phyloP scores from a whole-genome alignment of 2,888 invertebrate species.

The Scaptomyza cyrtandrae region DNA sequence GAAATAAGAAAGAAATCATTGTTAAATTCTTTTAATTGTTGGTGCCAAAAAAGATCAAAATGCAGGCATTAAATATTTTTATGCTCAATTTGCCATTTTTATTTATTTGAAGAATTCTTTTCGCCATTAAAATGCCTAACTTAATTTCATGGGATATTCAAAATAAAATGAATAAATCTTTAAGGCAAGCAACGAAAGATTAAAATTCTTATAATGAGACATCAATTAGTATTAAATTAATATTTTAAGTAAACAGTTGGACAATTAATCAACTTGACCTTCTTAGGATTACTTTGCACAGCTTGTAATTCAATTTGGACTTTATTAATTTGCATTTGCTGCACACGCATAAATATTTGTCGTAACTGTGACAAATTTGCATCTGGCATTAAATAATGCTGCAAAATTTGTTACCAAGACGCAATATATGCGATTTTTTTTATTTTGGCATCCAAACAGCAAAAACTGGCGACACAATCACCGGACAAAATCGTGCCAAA shows the following conservation, averaged over 20 bases:
- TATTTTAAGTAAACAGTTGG: too few species aligned
- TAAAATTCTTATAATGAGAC: too few species aligned
- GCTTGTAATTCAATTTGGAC: not conserved
- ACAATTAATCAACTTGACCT: conserved; percentile 2
- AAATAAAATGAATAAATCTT: too few species aligned
- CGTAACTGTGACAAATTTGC: conserved; percentile 47
- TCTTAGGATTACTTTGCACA: conserved; percentile 7
- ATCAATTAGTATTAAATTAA: too few species aligned
- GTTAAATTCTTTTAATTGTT: not conserved
- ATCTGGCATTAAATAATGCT: conserved; percentile 68
- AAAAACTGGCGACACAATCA: conserved; percentile 66
- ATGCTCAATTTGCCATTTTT: not conserved
- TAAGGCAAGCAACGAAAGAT: too few species aligned
- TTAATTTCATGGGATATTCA: not conserved
- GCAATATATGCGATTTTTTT: conserved; percentile 63
- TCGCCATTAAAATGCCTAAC: not conserved
- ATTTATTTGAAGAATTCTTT: not conserved
- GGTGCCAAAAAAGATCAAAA: not conserved
- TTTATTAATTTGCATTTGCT: conserved; percentile 32
- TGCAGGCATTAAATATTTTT: too few species aligned
- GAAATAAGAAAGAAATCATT: not conserved
- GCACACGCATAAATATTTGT: conserved; percentile 23
- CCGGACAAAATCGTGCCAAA: conserved; percentile 60
- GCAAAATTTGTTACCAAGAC: conserved; percentile 66
- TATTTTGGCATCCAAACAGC: not conserved